Conservation (phyloP, 2,797 vertebrate genomes). For the Lophius americanus region DNA sequence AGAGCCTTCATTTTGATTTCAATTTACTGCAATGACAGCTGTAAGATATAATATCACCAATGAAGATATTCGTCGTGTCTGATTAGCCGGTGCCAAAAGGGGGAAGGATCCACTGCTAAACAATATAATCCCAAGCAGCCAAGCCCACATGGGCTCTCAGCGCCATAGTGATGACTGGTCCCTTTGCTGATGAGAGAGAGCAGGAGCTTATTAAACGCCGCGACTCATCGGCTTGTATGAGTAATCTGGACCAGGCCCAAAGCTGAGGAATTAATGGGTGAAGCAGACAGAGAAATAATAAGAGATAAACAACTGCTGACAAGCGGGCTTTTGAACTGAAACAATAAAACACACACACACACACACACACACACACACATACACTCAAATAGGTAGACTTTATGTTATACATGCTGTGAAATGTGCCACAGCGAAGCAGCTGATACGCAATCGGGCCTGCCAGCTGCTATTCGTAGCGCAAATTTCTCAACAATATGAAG, state of each 20-base stretch:
- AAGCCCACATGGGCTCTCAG: conserved; percentile 75
- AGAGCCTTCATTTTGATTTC: conserved; percentile 62
- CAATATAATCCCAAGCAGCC: conserved; percentile 67
- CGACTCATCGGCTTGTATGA: conserved; percentile 79
- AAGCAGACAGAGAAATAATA: conserved; percentile 20
- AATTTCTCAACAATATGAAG: neutral
- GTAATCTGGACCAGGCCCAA: conserved; percentile 76
- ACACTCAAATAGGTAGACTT: neutral
- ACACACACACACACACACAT: neutral
- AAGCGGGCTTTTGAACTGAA: conserved; percentile 7
- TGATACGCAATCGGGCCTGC: neutral
- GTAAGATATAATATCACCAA: conserved; percentile 60
- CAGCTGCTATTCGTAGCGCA: neutral
- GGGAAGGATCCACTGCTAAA: conserved; percentile 69
- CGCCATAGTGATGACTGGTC: conserved; percentile 72
- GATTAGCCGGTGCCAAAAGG: conserved; percentile 58
- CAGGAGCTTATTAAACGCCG: conserved; percentile 68
- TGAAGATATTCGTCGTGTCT: conserved; percentile 43
- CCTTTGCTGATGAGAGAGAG: conserved; percentile 78
- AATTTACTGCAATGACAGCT: conserved; percentile 61
- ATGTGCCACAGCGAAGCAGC: neutral
- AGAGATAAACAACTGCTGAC: conserved; percentile 45
- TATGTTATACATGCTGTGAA: neutral
- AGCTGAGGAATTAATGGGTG: conserved; percentile 14
- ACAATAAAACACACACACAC: neutral